These are phyloP conservation scores for Campylomormyrus tamandua DNA, from an alignment of 2,113 vertebrate genomes.

Conservation along the genomic window DNA sequence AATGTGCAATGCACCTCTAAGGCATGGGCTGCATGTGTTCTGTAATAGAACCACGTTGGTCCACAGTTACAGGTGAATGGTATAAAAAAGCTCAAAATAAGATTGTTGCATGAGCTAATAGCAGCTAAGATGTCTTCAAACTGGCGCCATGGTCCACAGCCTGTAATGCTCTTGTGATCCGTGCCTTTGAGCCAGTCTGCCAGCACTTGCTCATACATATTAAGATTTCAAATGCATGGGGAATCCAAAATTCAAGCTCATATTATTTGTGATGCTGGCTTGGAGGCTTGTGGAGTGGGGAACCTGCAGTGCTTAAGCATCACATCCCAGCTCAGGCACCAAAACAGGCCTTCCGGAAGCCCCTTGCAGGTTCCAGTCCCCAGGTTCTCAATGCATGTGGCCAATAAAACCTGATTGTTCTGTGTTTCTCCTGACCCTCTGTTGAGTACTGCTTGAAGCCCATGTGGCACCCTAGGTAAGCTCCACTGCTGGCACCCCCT, in stretches of 20 bases:
- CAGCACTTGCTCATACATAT: neutral
- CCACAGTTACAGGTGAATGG: neutral
- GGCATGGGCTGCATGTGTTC: neutral
- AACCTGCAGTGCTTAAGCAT: neutral
- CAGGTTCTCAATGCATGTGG: neutral
- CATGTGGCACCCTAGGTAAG: neutral
- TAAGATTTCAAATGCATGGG: neutral
- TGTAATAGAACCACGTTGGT: neutral
- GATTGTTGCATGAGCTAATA: neutral
- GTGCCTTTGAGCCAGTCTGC: neutral
- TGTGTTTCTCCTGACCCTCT: neutral
- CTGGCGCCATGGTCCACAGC: neutral
- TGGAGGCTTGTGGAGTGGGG: neutral
- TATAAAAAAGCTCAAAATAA: neutral
- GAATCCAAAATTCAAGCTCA: slow-evolving; percentile 15
- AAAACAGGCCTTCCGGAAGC: neutral
- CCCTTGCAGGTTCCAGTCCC: neutral
- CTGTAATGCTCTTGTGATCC: neutral
- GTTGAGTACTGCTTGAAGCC: neutral
- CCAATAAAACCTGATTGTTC: neutral
- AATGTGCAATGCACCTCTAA: neutral
- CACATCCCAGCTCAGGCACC: neutral
- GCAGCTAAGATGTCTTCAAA: neutral
- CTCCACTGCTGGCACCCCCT: neutral
- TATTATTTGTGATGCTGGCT: neutral